phyloP scores from a whole-genome alignment of 2,888 invertebrate genomes.

The Catocala sponsa region DNA sequence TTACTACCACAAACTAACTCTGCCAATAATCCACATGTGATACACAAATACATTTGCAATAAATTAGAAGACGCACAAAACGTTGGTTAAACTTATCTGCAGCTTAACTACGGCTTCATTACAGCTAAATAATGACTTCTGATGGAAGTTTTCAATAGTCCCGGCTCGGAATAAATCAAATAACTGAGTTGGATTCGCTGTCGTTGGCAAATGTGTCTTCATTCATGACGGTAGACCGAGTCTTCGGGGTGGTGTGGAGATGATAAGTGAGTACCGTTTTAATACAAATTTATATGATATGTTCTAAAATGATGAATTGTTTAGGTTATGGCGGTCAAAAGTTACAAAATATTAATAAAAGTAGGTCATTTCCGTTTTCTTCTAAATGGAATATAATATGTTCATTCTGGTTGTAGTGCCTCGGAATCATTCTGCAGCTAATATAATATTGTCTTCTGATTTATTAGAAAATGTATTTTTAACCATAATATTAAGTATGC shows the following conservation, averaged over 20 bases:
- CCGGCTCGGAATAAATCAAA: conserved; percentile 81
- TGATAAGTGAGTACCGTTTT: conserved; percentile 23
- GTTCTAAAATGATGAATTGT: no score
- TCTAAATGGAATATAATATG: no score
- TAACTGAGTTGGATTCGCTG: conserved; percentile 77
- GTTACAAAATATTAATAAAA: no score
- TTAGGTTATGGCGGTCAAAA: no score
- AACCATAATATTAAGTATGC: no score
- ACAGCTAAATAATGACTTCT: conserved; percentile 70
- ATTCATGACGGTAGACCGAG: conserved; percentile 77
- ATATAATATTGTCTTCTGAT: no score
- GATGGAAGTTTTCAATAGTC: conserved; percentile 80
- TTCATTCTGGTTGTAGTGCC: no score
- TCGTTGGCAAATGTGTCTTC: conserved; percentile 86
- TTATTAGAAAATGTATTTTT: no score
- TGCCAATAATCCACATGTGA: conserved; percentile 32
- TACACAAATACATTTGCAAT: conserved; percentile 48
- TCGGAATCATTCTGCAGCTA: no score
- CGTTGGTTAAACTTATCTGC: conserved; percentile 53
- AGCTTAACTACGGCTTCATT: conserved; percentile 65
- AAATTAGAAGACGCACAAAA: conserved; percentile 54
- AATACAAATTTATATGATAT: conserved; percentile 1
- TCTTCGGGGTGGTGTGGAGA: conserved; percentile 68
- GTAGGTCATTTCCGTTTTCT: no score
- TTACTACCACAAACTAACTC: conserved; percentile 22